Base-by-base conservation (phyloP, 2,888 invertebrate genomes). In the Pyrgus malvae region DNA sequence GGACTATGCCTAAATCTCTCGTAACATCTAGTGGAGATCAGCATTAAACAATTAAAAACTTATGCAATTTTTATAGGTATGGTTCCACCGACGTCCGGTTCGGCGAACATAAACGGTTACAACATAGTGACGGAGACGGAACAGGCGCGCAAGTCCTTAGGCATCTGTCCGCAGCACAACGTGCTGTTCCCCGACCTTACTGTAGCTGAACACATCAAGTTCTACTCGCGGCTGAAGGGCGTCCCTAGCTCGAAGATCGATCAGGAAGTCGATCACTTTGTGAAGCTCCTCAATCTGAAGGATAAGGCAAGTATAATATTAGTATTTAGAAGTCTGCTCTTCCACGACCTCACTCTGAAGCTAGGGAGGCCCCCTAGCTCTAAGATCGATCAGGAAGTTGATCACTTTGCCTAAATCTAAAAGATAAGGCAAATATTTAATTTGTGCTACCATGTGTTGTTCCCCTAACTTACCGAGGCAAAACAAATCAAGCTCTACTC, bases 141-240 rank as follows among this genome's bases (percentile, higher is more conserved):
- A 12, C 89, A 86, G 7, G 95, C 95, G 0, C 91, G 96, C n/a
- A 90, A 91, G 61, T 95, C 95, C 27, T 83, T 96, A 29, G 96
- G 96, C 1, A 91, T 96, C 19, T 96, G 96, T 82, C 97, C 97
- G 0, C 97, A 97, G 71, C 95, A 96, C 77, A 96, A 97, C 83
- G 94, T 96, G 1, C 89, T 97, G 12, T 97, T 97, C 77, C 95
- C 95, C 35, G 94, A 95, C 60, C 87, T 97, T 46, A 97, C 96
- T 0, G 96, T 97, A 3, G 91, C 92, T 8, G 96, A 98, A 77
- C 97, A 98, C 78, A 92, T 97, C 33, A 91, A 93, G 62, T 97
- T 97, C 84, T 97, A 95, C 74, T 93, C 95, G 57, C 92, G 93
- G 68, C 83, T 97, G 68, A 95, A 94, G 81, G 94, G 94, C 3